Evolutionary conservation across 1,140 invertebrate genomes (phyloP).

Genomic region (Lepidurus arcticus): DNA sequence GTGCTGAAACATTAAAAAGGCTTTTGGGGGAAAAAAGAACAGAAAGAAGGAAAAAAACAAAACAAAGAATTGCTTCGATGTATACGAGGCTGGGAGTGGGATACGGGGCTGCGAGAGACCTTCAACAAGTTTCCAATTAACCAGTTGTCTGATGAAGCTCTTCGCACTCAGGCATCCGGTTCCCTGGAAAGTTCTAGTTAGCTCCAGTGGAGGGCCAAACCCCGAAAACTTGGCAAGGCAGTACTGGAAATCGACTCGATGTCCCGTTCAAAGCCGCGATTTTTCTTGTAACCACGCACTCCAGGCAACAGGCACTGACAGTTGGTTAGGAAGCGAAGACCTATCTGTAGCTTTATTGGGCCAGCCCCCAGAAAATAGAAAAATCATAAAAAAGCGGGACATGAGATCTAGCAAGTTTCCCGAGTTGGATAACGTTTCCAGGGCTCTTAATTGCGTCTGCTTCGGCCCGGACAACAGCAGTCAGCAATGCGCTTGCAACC

Average conservation of each 20-base stretch:
- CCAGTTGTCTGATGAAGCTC: slow-evolving; percentile 3
- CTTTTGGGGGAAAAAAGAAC: not conserved
- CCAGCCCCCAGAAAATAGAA: not conserved
- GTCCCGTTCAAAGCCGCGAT: not conserved
- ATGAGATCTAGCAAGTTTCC: slow-evolving; percentile 11
- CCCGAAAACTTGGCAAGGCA: not conserved
- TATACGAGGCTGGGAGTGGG: not conserved
- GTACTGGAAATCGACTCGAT: not conserved
- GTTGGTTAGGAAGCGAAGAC: not conserved
- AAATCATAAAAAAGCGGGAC: not conserved
- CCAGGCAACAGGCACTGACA: slow-evolving; percentile 10
- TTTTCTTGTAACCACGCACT: not conserved
- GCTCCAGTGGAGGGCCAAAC: not conserved
- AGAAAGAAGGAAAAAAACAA: not conserved
- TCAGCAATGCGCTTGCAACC: not conserved
- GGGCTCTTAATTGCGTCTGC: slow-evolving; percentile 9
- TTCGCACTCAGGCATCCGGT: not conserved
- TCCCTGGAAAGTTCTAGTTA: not conserved
- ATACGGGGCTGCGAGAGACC: not conserved
- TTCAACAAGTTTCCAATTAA: slow-evolving; percentile 16
- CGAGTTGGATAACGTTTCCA: not conserved
- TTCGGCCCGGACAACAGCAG: not conserved
- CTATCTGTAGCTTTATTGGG: not conserved
- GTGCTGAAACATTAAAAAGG: not conserved
- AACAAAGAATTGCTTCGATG: not conserved